Evolutionary conservation across 2,797 vertebrate genomes (phyloP), one percentile per base, ranked within the genome.

Genomic region (Lacerta viridis): DNA sequence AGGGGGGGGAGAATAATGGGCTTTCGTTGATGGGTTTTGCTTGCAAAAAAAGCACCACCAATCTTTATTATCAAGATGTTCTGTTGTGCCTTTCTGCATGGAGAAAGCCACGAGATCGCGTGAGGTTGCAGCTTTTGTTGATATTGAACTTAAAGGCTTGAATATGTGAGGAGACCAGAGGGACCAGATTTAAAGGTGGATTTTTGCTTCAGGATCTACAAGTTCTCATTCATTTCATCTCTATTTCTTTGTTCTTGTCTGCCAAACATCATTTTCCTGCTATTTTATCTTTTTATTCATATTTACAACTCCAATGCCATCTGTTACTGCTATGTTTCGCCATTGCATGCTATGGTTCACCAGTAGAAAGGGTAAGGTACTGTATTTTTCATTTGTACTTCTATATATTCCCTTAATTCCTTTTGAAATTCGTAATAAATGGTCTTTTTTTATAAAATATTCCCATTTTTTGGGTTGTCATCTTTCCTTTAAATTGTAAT

Each of bases 291-390:
- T 96, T 97, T 97, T 95, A 95, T 96, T 95, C 95, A 93, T 96
- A 95, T 96, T 96, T 95, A 92, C 96, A 97, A 96, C 97, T 97
- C 97, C 97, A 98, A 99, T 99, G 98, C 98, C 98, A 97, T 98
- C 98, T 98, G 97, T 97, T 97, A 99, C 98, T 98, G 98, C 98
- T 98, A 98, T 99, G 98, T 99, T 99, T 97, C 98, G 98, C 97
- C 98, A 99, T 98, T 99, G 98, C 98, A 98, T 99, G 98, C 98
- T 99, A 97, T 99, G 99, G 99, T 98, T 99, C 98, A 98, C 98
- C 98, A 97, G 97, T 98, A 98, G 98, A 97, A 99, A 99, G 98
- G 99, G 98, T 99, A 99, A 99, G 98, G 97, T 96, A 94, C 95
- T 95, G 43, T 94, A 84, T 91, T 96, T 96, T 92, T 95, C 95